Evolutionary conservation across 2,113 vertebrate species (phyloP).

Genomic region (Myotis lucifugus): DNA sequence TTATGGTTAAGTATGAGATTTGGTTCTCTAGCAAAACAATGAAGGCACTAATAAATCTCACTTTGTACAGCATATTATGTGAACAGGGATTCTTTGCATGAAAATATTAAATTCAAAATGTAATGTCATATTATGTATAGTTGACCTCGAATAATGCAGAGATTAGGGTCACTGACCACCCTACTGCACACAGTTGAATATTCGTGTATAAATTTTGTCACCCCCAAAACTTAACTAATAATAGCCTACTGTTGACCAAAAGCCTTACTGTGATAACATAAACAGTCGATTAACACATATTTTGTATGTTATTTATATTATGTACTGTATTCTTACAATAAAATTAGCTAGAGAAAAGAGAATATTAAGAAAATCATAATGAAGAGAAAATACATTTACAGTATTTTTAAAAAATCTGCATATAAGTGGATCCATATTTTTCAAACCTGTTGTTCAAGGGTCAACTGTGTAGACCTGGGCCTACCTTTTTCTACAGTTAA

Average conservation of each 20-base stretch:
- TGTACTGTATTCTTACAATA: not conserved
- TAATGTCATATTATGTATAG: not conserved
- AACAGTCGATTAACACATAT: not conserved
- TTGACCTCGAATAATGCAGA: not conserved
- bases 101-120: conserved; percentile 48
- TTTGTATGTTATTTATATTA: not conserved
- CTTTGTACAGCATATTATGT: not conserved
- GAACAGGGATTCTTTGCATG: not conserved
- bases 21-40: not conserved
- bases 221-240: not conserved
- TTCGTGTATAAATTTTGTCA: not conserved
- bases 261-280: not conserved
- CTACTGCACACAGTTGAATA: not conserved
- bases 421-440: not conserved
- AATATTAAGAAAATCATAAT: not conserved
- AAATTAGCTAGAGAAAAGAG: not conserved
- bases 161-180: not conserved
- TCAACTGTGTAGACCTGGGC: not conserved
- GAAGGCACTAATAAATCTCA: not conserved
- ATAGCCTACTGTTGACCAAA: not conserved
- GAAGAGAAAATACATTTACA: not conserved
- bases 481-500: conserved; percentile 10
- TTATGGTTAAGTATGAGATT: not conserved
- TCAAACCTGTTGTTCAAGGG: not conserved
- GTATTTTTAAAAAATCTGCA: not conserved